Evolutionary conservation across 2,797 vertebrate genomes (phyloP), one percentile per base, ranked within the genome.

Genomic region (Neomorphus geoffroyi): DNA sequence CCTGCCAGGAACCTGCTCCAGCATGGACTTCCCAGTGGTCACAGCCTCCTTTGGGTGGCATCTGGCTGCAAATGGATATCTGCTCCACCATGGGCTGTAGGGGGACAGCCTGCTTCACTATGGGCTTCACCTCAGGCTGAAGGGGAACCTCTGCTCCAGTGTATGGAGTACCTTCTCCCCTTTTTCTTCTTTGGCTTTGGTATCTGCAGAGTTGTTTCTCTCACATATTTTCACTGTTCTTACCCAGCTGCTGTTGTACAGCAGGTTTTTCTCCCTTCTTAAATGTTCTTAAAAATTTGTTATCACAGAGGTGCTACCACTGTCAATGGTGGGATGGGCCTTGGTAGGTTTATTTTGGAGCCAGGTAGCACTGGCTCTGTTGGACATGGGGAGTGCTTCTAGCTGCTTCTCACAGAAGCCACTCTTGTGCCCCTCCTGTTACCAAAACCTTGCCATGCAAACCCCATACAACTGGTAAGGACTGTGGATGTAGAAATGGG

Each of bases 301-400:
- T 57, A 6, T 30, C 24, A 1, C n/a, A 39, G 51, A 71, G 51
- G 39, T 1, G 0, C 14, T 41, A 24, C 70, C 48, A 13, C 10
- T 0, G 2, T 32, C 0, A 1, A 37, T 46, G 30, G 39, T 37
- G 28, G 43, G 15, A 10, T 83, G 1, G 1, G 27, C 28, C 28
- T 64, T 22, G n/a, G 27, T 43, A 2, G 3, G 56, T 62, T 22
- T 0, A 0, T 57, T 35, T n/a, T 77, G 18, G 23, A 77, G 35
- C 22, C 0, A 0, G 4, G 16, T 78, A 50, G 15, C 16, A 14
- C 32, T 46, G 39, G 9, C 24, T n/a, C 24, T 33, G 0, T 53
- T 0, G 1, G 33, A 22, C 21, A 30, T 0, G 4, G 30, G 39
- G 22, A 21, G 73, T 58, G 28, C 19, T 64, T 77, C 43, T 28